phyloP scores from a whole-genome alignment of 2,888 invertebrate species.

The Myopa tessellatipennis region DNA sequence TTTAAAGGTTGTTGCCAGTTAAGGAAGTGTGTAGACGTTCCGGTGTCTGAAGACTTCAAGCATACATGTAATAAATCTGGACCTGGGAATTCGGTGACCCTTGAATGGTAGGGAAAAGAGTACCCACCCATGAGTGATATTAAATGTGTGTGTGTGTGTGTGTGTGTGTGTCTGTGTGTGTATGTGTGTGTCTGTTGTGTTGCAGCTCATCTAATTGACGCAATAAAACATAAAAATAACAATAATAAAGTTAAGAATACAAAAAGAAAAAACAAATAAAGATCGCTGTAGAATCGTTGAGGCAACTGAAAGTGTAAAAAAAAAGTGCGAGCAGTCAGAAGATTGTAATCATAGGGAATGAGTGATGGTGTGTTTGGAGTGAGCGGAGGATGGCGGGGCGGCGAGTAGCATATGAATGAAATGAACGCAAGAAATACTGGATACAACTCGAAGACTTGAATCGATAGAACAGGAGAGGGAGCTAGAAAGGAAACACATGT shows the following conservation, averaged over 20 bases:
- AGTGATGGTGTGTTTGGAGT: too few relatives aligned
- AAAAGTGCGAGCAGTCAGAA: not conserved
- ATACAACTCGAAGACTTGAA: too few relatives aligned
- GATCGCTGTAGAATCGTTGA: not conserved
- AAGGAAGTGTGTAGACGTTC: too few relatives aligned
- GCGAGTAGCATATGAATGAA: too few relatives aligned
- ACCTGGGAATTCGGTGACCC: not conserved
- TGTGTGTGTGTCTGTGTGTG: too few relatives aligned
- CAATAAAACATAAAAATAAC: slow-evolving; percentile 12
- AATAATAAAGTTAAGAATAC: not conserved
- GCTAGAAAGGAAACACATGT: not conserved
- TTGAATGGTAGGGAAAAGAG: not conserved
- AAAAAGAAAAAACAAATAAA: not conserved
- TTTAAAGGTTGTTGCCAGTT: too few relatives aligned
- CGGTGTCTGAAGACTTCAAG: too few relatives aligned
- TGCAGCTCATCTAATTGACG: slow-evolving; percentile 19
- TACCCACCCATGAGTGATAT: too few relatives aligned
- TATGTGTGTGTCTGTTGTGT: not conserved
- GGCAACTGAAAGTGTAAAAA: not conserved
- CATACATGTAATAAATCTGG: not conserved
- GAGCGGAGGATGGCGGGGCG: too few relatives aligned
- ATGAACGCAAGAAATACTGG: too few relatives aligned
- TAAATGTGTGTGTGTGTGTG: too few relatives aligned
- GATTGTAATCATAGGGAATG: too few relatives aligned
- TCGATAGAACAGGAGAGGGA: not conserved